A percentile compares a stretch with the other conserved stretches of the same genome.
Conservation (phyloP, 2,113 vertebrate genomes). For the Oreotrochilus melanogaster region DNA sequence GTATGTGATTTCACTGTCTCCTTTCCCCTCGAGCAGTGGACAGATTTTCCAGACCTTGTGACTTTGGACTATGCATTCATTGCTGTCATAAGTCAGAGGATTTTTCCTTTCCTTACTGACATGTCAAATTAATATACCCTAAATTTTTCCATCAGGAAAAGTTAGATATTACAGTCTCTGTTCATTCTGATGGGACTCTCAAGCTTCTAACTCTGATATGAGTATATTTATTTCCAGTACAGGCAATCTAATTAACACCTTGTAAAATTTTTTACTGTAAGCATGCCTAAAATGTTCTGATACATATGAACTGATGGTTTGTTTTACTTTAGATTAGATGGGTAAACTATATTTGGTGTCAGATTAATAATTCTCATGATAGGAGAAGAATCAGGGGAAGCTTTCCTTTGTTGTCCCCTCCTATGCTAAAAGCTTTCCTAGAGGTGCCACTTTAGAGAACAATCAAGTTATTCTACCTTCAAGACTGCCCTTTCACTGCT, state of each 20-base stretch:
- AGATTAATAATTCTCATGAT: neutral
- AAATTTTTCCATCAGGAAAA: neutral
- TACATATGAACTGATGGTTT: neutral
- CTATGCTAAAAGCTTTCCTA: neutral
- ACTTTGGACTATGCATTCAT: slow-evolving; percentile 22
- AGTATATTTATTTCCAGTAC: neutral
- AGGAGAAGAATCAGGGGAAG: neutral
- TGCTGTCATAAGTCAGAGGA: slow-evolving; percentile 16
- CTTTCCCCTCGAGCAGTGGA: slow-evolving; percentile 39
- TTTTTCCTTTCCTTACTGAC: neutral
- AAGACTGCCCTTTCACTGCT: neutral
- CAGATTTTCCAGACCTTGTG: slow-evolving; percentile 54
- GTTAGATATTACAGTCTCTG: neutral
- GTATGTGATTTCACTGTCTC: slow-evolving; percentile 49
- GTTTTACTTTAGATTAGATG: neutral
- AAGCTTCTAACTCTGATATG: neutral
- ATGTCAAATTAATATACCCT: neutral
- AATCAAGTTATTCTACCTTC: neutral
- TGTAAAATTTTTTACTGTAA: neutral
- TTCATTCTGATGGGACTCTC: neutral
- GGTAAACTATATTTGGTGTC: neutral
- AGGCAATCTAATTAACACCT: neutral
- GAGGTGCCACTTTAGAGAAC: neutral
- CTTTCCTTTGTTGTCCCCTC: neutral
- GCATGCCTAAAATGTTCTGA: neutral